Evolutionary conservation across 2,113 vertebrate genomes (phyloP).

Genomic region (Kryptolebias marmoratus): DNA sequence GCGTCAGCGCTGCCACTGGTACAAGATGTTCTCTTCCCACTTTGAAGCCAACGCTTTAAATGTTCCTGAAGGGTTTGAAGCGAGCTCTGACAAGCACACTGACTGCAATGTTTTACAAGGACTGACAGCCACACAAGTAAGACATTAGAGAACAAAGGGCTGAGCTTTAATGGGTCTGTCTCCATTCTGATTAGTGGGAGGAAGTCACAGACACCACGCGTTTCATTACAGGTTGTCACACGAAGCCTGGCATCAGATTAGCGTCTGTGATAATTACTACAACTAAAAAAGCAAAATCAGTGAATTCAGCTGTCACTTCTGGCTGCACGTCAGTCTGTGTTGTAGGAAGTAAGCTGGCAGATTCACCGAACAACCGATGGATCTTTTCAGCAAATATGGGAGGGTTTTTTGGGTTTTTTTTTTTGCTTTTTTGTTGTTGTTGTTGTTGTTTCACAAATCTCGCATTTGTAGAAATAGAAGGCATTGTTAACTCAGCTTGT

Average conservation of each 20-base stretch:
- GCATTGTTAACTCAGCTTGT: no score
- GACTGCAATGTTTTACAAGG: constrained; percentile 29
- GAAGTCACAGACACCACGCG: constrained; percentile 38
- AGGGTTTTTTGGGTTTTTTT: not conserved
- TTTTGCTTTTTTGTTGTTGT: no score
- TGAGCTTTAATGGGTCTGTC: constrained; percentile 56
- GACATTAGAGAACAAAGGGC: constrained; percentile 55
- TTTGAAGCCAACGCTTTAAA: constrained; percentile 48
- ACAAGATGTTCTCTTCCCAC: constrained; percentile 42
- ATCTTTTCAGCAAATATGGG: constrained; percentile 29
- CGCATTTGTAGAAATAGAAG: no score
- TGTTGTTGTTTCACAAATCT: not conserved
- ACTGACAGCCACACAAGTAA: constrained; percentile 50
- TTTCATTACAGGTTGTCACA: constrained; percentile 68
- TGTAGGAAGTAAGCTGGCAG: constrained; percentile 14
- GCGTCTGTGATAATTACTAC: constrained; percentile 54
- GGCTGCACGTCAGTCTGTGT: constrained; percentile 19
- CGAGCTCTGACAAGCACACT: constrained; percentile 30
- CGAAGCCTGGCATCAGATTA: constrained; percentile 49
- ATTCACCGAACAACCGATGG: no score
- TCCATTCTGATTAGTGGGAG: constrained; percentile 54
- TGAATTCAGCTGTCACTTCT: constrained; percentile 35
- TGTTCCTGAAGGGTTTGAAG: constrained; percentile 52
- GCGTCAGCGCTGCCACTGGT: constrained; percentile 8
- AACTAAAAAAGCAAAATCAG: constrained; percentile 32